Evolutionary conservation across 2,888 invertebrate species (phyloP).

Genomic region (Heteropelma amictum): DNA sequence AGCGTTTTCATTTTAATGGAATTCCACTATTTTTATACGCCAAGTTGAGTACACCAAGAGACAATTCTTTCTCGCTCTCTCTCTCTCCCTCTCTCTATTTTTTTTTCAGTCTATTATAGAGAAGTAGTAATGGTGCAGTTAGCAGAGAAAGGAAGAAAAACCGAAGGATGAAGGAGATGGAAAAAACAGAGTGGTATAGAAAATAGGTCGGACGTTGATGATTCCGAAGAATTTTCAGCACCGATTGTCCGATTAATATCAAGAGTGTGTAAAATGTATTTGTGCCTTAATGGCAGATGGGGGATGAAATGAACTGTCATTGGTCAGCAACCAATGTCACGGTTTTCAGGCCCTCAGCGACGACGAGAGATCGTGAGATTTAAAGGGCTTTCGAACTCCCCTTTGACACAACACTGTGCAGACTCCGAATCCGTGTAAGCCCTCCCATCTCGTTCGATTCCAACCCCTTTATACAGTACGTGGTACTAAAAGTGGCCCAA

Average conservation of each 20-base stretch:
- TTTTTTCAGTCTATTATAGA: no score
- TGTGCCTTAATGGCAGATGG: not conserved
- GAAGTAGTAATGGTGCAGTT: no score
- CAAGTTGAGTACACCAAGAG: not conserved
- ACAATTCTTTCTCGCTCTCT: no score
- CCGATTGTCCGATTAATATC: not conserved
- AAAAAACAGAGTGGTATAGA: not conserved
- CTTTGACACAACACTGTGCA: constrained; percentile 21
- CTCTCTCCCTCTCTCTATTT: no score
- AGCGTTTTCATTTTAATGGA: constrained; percentile 34
- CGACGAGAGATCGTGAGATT: not conserved
- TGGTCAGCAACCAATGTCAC: constrained; percentile 39
- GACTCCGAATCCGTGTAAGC: constrained; percentile 37
- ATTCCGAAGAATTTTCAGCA: constrained; percentile 10
- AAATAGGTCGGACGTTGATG: not conserved
- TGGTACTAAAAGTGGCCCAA: no score
- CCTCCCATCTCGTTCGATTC: constrained; percentile 12
- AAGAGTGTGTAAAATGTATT: not conserved
- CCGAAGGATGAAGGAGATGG: not conserved
- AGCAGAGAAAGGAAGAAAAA: no score
- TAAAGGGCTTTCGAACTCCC: constrained; percentile 46
- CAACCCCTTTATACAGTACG: constrained; percentile 23
- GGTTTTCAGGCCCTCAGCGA: not conserved
- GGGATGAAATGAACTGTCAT: constrained; percentile 17
- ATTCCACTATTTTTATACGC: constrained; percentile 39